A percentile compares a stretch with the other conserved stretches of the same genome.
Evolutionary conservation across 2,113 vertebrate species (phyloP).

Genomic region (Sporophila hypoxantha): DNA sequence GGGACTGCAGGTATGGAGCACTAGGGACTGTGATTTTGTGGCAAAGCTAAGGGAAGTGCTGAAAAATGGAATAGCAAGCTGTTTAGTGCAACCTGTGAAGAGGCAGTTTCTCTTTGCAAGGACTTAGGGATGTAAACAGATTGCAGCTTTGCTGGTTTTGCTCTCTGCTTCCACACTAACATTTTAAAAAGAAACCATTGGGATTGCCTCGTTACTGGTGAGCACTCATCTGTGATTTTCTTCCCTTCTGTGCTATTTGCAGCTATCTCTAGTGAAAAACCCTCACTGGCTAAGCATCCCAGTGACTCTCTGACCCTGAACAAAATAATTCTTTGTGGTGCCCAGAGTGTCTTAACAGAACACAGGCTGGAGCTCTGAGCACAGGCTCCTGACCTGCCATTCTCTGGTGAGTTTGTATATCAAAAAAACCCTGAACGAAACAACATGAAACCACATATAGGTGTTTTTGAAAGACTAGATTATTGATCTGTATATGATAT

Average conservation of each 20-base stretch:
- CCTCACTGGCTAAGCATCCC: not conserved
- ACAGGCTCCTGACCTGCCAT: not conserved
- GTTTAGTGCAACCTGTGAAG: not conserved
- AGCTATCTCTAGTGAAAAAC: not conserved
- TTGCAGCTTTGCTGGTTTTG: not conserved
- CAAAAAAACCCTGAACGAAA: fast-evolving
- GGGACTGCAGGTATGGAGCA: not conserved
- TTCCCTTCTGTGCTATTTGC: not conserved
- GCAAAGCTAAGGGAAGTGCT: not conserved
- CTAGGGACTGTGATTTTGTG: not conserved
- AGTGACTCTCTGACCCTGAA: not conserved
- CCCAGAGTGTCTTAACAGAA: not conserved
- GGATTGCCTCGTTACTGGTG: not conserved
- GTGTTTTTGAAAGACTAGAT: not conserved
- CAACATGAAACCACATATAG: not conserved
- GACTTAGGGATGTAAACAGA: not conserved
- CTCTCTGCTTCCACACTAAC: not conserved
- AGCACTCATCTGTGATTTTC: not conserved
- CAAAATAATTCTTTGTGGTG: not conserved
- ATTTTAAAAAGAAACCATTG: not conserved
- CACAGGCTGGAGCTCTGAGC: not conserved
- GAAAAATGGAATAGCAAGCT: not conserved
- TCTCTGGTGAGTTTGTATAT: not conserved
- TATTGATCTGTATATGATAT: not conserved
- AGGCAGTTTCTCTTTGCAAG: not conserved